Base-by-base conservation (phyloP, 1,140 invertebrate genomes). In the Lutraria rhynchaena region DNA sequence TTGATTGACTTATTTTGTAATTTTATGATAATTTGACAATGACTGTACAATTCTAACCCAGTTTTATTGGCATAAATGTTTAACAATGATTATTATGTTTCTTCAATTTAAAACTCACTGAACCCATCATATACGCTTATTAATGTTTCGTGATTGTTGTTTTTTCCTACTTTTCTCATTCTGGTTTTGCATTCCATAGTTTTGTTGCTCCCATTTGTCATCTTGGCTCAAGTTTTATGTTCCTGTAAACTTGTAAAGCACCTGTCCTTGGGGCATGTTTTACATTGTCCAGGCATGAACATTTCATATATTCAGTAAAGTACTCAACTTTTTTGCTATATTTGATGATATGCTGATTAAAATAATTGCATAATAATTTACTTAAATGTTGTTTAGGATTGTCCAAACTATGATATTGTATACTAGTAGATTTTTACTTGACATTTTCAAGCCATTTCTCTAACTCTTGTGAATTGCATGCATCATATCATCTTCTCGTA, bases 171-270 rank as follows among this genome's bases (percentile, higher is more conserved):
- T 46, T 27, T 46, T 57, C 57, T 71, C 35, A 55, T 53, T 71
- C 57, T 71, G 29, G 15, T 71, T 71, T 71, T 46, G 41, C 33
- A 71, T 51, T 55, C 49, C 46, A 51, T 7, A 4, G 69, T 71
- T 71, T 55, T 55, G 53, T 55, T 55, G 69, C 53, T 57, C 53
- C 37, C 71, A 75, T 75, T 29, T 27, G 3, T 75, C 41, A 61
- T 49, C 3, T 27, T 19, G 27, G 57, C 57, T 75, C 27, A 17
- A 44, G 27, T 35, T 75, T 74, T 60, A 49, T 60, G 58, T 31
- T 55, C n/a, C 24, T 35, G 24, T 29, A 9, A 29, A 13, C 9
- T 27, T 35, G 24, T 29, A 5, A 60, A 61, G 55, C 49, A 61
- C 41, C 55, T 37, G 22, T 29, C 71, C 49, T 15, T 22, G 11